Base-by-base conservation (phyloP, 2,888 invertebrate species). In the Clepsis dumicolana region DNA sequence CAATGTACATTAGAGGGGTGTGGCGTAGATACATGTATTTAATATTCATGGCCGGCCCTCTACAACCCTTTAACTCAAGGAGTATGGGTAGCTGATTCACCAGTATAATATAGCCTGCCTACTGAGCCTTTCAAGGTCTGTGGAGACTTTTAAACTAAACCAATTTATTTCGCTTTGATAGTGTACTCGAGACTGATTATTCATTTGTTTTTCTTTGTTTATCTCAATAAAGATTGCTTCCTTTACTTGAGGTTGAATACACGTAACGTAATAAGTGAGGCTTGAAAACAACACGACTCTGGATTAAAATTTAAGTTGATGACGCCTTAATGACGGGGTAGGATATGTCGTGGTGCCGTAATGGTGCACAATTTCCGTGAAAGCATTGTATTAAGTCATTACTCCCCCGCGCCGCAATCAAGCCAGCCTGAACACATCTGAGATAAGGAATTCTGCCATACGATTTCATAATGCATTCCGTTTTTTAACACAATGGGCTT, bases 381-480 rank as follows among this genome's bases (percentile, higher is more conserved):
- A 88, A 89, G 86, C 84, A 82, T 86, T 87, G 83, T 88, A 91
- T 91, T 88, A 88, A 91, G 90, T 85, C 88, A 89, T 90, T 89
- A 89, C 80, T 74, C 74, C 73, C 74, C 72, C 74, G 72, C 74
- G 74, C 75, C 76, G 77, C 80, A 86, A 84, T 87, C 80, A 80
- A 77, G 70, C 70, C 72, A 74, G 79, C 74, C 74, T 64, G 68
- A 72, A 72, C 73, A 72, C 68, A 72, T 74, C 63, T 66, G 57
- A 76, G 79, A 80, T 80, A 80, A 80, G 78, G 73, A 72, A 64
- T 69, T 71, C 70, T 38, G 62, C 71, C 64, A 53, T 62, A 70
- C 65, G 69, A 77, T 63, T 70, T 73, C 73, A 71, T 72, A 66
- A 65, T 68, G 69, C 71, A 59, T 68, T 68, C 68, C 44, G 63